Conservation (phyloP, 2,113 vertebrate genomes). For the Dinomys branickii region DNA sequence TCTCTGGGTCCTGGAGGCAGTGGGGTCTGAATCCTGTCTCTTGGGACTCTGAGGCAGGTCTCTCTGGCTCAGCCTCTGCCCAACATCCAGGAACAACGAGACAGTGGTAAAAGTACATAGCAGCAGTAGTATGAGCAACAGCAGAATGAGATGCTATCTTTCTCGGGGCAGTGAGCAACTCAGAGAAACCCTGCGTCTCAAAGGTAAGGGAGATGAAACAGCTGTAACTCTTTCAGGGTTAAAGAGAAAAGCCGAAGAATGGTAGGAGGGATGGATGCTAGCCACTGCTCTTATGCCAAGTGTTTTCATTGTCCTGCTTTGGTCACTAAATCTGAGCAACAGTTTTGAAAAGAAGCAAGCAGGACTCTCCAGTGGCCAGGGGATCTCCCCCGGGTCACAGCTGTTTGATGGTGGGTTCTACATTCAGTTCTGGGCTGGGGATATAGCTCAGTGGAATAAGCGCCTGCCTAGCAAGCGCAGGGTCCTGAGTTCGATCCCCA, state of each 20-base stretch:
- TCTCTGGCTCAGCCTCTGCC: neutral
- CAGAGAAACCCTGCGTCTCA: neutral
- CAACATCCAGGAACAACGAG: rapidly evolving
- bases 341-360: neutral
- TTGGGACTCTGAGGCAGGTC: neutral
- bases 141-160: neutral
- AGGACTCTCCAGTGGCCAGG: neutral
- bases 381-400: neutral
- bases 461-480: too few species aligned
- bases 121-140: neutral
- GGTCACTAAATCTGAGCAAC: neutral
- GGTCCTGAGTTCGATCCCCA: too few species aligned
- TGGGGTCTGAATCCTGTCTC: neutral
- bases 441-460: too few species aligned
- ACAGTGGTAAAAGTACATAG: too few species aligned
- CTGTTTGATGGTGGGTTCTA: neutral
- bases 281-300: neutral
- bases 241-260: neutral
- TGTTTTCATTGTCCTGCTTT: neutral
- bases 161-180: neutral
- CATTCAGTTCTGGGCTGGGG: neutral
- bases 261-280: neutral
- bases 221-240: neutral
- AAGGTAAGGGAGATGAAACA: neutral
- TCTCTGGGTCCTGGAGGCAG: neutral